Base-by-base conservation (phyloP, 1,140 invertebrate species). In the Subanguina moxae region DNA sequence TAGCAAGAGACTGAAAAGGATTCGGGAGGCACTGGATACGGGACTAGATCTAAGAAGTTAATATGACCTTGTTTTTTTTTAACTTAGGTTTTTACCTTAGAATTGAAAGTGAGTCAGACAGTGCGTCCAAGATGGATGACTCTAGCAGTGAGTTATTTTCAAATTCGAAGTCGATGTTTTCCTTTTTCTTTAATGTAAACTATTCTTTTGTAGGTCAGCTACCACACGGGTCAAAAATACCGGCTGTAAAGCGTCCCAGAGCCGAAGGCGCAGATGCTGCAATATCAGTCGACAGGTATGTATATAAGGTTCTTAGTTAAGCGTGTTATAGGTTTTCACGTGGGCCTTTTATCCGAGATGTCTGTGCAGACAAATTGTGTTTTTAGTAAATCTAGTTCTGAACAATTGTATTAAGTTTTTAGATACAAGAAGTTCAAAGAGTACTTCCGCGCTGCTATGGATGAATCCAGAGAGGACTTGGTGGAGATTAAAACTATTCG, bases 371-470 rank as follows among this genome's bases (percentile, higher is more conserved):
- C n/a, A n/a, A n/a, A n/a, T n/a, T n/a, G n/a, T n/a, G n/a, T n/a
- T n/a, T n/a, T n/a, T n/a, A n/a, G n/a, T n/a, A n/a, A n/a, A n/a
- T n/a, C n/a, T n/a, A n/a, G n/a, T n/a, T n/a, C n/a, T n/a, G n/a
- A n/a, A n/a, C n/a, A n/a, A 63, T 17, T 0, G 19, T 28, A n/a
- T n/a, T n/a, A n/a, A n/a, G n/a, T 65, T 76, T 81, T 69, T 56
- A 80, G 78, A n/a, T 83, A 78, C 61, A 76, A 80, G 52, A 48
- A 65, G 23, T 80, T 82, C 57, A 71, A 71, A 27, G 68, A 68
- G 27, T 75, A 48, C 52, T 69, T 83, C 9, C 74, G 80, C n/a
- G 68, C 68, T 42, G 77, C 81, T 13, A 82, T 82, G 45, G 80
- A 82, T 46, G 61, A 70, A 8, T 1, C 57, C 21, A 57, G 65